phyloP scores from a whole-genome alignment of 2,888 invertebrate species.

The Lasioglossum oenotherae region DNA sequence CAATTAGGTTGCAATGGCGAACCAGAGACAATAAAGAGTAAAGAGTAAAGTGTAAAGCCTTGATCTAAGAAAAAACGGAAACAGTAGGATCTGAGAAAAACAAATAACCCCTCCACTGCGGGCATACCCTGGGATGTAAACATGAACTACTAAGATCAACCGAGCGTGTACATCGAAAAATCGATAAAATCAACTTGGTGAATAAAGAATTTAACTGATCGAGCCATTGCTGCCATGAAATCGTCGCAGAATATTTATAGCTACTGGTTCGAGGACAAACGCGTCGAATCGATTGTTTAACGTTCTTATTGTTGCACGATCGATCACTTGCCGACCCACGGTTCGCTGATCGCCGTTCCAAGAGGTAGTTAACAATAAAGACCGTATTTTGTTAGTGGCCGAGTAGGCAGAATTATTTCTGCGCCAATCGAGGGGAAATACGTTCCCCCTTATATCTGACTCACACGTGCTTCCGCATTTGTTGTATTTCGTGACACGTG shows the following conservation, averaged over 20 bases:
- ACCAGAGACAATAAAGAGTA: no score
- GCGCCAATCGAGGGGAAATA: neutral
- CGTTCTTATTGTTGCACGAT: neutral
- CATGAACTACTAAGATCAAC: no score
- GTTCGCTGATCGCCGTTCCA: neutral
- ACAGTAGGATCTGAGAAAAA: no score
- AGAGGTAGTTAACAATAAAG: neutral
- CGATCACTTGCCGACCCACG: neutral
- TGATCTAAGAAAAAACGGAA: no score
- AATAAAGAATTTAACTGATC: neutral
- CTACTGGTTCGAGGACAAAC: neutral
- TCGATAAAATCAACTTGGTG: no score
- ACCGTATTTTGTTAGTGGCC: neutral
- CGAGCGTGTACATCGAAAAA: no score
- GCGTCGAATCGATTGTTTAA: neutral
- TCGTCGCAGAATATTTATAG: neutral
- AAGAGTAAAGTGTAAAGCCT: no score
- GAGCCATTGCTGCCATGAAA: neutral
- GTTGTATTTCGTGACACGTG: neutral
- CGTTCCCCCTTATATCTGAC: neutral
- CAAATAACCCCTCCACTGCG: no score
- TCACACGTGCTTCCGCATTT: constrained; percentile 11
- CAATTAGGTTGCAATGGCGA: no score
- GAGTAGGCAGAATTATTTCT: neutral
- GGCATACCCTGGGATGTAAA: no score